These are phyloP conservation scores for Clarias batrachus DNA, from an alignment of 2,113 vertebrate genomes.

Conservation along the genomic window DNA sequence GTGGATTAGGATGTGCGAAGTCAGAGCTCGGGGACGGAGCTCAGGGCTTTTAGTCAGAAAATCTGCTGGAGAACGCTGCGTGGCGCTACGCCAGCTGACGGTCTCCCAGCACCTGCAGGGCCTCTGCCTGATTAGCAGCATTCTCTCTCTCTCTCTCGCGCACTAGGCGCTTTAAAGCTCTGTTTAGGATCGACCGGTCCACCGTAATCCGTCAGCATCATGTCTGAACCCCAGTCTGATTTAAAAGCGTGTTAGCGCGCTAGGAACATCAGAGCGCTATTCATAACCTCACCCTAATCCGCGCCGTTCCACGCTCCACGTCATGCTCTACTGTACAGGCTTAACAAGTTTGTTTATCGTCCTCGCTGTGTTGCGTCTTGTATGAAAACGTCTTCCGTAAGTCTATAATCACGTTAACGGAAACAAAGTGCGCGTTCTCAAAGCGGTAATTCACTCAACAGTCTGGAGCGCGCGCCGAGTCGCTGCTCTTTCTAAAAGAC, in stretches of 20 bases:
- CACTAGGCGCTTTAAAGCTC: slow-evolving; percentile 15
- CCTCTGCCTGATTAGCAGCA: slow-evolving; percentile 38
- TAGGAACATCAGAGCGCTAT: background rate
- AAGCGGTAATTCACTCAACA: no score
- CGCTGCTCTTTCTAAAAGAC: no score
- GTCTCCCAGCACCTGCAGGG: slow-evolving; percentile 44
- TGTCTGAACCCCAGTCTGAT: slow-evolving; percentile 12
- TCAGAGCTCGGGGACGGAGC: slow-evolving; percentile 27
- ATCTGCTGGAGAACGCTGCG: slow-evolving; percentile 18
- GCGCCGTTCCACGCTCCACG: background rate
- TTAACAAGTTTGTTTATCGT: background rate
- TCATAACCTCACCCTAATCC: background rate
- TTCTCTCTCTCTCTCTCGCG: slow-evolving; percentile 1
- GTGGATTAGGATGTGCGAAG: slow-evolving; percentile 21
- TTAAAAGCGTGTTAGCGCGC: background rate
- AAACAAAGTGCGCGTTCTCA: background rate
- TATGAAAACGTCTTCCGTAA: background rate
- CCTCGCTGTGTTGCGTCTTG: background rate
- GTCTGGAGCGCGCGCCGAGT: no score
- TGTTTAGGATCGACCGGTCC: slow-evolving; percentile 38
- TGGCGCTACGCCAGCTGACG: slow-evolving; percentile 27
- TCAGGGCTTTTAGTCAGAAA: slow-evolving; percentile 34
- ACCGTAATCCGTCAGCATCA: slow-evolving; percentile 38
- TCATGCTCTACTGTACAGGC: background rate
- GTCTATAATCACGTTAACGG: background rate